A percentile compares a stretch with the other conserved stretches of the same genome.
phyloP scores from a whole-genome alignment of 2,113 vertebrate genomes.

The Dinomys branickii region DNA sequence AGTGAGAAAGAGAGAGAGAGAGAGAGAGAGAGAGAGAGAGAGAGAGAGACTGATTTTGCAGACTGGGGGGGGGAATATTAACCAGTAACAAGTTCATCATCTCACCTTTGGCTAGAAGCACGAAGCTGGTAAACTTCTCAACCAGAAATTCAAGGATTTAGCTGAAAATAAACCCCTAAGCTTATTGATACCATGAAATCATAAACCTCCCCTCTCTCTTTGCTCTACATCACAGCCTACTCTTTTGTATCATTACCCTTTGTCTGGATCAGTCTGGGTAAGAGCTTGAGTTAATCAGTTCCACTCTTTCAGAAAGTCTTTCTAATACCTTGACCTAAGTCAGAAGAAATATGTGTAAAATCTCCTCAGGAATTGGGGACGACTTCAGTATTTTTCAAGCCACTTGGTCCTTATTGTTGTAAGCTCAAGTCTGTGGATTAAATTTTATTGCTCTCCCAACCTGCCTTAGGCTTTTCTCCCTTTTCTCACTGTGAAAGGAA shows the following conservation, averaged over 20 bases:
- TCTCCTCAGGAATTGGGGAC: slow-evolving; percentile 54
- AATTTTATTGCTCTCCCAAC: slow-evolving; percentile 27
- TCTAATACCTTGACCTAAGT: slow-evolving; percentile 71
- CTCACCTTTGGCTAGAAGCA: not conserved
- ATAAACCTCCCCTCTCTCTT: not conserved
- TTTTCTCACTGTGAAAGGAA: not conserved
- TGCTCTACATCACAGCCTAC: slow-evolving; percentile 12
- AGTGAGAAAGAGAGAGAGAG: not conserved
- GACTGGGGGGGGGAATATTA: not conserved
- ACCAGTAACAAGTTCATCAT: not conserved
- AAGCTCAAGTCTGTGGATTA: slow-evolving; percentile 42
- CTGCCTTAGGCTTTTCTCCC: not conserved
- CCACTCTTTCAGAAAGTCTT: slow-evolving; percentile 62
- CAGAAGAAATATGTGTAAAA: slow-evolving; percentile 69
- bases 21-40: not conserved
- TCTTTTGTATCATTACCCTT: slow-evolving; percentile 53
- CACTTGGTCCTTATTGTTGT: not conserved
- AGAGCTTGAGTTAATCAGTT: slow-evolving; percentile 72
- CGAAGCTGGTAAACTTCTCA: slow-evolving; percentile 50
- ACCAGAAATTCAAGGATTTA: slow-evolving; percentile 59
- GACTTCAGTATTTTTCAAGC: slow-evolving; percentile 60
- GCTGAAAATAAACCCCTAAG: slow-evolving; percentile 49
- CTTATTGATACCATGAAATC: slow-evolving; percentile 52
- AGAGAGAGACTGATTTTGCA: not conserved
- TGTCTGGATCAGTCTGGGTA: slow-evolving; percentile 63